phyloP scores from a whole-genome alignment of 2,113 vertebrate species.

The Oncorhynchus nerka region DNA sequence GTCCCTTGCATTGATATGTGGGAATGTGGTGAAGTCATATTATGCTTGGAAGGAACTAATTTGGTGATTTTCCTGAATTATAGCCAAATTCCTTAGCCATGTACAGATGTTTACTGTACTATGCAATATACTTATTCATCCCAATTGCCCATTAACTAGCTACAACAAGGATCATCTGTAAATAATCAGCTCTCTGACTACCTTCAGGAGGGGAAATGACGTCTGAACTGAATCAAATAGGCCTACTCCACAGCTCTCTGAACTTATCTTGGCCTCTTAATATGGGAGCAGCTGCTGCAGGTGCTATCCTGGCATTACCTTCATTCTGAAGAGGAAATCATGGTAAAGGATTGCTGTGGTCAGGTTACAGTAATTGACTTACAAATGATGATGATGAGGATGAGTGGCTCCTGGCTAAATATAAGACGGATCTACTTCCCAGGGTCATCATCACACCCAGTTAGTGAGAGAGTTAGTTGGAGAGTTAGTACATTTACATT shows the following conservation, averaged over 20 bases:
- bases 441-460: too few species aligned
- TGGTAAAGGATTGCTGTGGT: too few species aligned
- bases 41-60: background rate
- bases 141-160: background rate
- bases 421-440: too few species aligned
- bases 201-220: background rate
- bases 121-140: background rate
- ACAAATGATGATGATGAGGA: background rate
- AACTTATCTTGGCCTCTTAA: background rate
- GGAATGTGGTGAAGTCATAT: background rate
- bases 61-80: background rate
- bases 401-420: too few species aligned
- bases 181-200: constrained; percentile 8
- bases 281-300: too few species aligned
- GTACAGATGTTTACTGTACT: background rate
- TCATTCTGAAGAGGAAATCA: too few species aligned
- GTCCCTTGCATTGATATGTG: background rate
- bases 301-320: too few species aligned
- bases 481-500: too few species aligned
- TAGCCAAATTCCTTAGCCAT: background rate
- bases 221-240: background rate
- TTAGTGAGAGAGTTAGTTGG: too few species aligned
- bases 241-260: background rate
- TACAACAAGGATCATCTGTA: background rate
- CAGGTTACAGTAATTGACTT: background rate